These are phyloP conservation scores for Meiosimyza platycephala DNA, from an alignment of 2,888 invertebrate genomes.

Conservation along the genomic window DNA sequence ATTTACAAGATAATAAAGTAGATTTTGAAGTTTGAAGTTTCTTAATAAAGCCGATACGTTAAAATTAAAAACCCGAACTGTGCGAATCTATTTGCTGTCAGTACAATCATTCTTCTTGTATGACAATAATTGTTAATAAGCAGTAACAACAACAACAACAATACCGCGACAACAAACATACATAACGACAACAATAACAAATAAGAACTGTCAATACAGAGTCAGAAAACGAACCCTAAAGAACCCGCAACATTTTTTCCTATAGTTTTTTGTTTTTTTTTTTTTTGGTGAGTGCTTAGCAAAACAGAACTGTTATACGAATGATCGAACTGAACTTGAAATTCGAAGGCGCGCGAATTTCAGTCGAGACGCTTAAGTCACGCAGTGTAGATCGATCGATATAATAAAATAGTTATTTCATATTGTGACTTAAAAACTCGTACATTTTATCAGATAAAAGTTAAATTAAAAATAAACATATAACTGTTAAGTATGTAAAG, in stretches of 20 bases:
- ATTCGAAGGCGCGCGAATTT: slow-evolving; percentile 17
- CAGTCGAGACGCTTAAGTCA: slow-evolving; percentile 56
- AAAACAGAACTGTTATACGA: slow-evolving; percentile 10
- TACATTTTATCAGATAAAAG: background rate
- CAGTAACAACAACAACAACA: slow-evolving; percentile 29
- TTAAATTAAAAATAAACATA: slow-evolving; percentile 7
- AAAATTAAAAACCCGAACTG: background rate
- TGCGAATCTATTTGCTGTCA: slow-evolving; percentile 13
- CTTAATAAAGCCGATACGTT: slow-evolving; percentile 23
- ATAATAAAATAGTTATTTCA: slow-evolving; percentile 2
- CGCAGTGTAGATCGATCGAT: slow-evolving; percentile 51
- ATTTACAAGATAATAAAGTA: slow-evolving; percentile 20
- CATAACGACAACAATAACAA: background rate
- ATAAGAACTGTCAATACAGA: slow-evolving; percentile 24
- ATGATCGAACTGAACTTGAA: no score
- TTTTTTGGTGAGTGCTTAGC: slow-evolving; percentile 24
- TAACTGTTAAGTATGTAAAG: slow-evolving; percentile 10
- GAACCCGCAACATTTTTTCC: slow-evolving; percentile 7
- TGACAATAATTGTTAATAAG: slow-evolving; percentile 21
- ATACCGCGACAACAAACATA: slow-evolving; percentile 3
- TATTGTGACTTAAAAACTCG: background rate
- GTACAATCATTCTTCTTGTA: slow-evolving; percentile 37
- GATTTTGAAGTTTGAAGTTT: slow-evolving; percentile 30
- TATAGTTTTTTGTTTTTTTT: background rate
- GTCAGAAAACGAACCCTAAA: slow-evolving; percentile 28